Percentiles rank a stretch among this genome's conserved stretches.
Conservation (phyloP, 2,113 vertebrate genomes). For the Corydoras maculifer region DNA sequence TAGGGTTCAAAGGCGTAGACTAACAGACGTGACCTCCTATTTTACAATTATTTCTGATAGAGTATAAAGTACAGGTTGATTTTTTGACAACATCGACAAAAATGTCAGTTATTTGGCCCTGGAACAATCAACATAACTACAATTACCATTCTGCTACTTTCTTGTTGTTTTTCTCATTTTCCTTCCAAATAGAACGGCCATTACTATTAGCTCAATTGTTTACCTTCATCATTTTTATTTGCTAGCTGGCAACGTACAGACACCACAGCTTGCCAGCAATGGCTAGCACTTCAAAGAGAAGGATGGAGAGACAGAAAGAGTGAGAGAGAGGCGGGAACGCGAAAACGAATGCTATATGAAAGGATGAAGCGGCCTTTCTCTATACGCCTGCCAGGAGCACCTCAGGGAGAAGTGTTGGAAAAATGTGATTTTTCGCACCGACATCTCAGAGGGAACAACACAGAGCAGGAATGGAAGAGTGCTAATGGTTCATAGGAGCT, state of each 20-base stretch:
- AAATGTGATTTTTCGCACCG: conserved; percentile 65
- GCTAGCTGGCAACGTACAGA: conserved; percentile 44
- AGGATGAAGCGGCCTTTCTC: conserved; percentile 54
- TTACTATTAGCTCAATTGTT: conserved; percentile 55
- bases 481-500: conserved; percentile 6
- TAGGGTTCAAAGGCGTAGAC: too few species aligned
- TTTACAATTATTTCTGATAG: too few species aligned
- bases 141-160: conserved; percentile 24
- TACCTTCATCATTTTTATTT: conserved; percentile 47
- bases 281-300: conserved; percentile 67
- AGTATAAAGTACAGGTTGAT: too few species aligned
- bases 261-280: conserved; percentile 57
- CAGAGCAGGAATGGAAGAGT: conserved; percentile 29
- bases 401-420: conserved; percentile 67
- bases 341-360: conserved; percentile 61
- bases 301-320: conserved; percentile 8
- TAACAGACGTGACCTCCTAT: too few species aligned
- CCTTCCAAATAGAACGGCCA: conserved; percentile 38
- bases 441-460: conserved; percentile 44
- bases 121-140: conserved; percentile 33
- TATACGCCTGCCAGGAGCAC: conserved; percentile 67
- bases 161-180: conserved; percentile 19
- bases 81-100: background rate
- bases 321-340: conserved; percentile 40
- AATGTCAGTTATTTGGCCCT: conserved; percentile 38